Evolutionary conservation across 2,797 vertebrate genomes (phyloP), one percentile per base, ranked within the genome.

Genomic region (Pampus argenteus): DNA sequence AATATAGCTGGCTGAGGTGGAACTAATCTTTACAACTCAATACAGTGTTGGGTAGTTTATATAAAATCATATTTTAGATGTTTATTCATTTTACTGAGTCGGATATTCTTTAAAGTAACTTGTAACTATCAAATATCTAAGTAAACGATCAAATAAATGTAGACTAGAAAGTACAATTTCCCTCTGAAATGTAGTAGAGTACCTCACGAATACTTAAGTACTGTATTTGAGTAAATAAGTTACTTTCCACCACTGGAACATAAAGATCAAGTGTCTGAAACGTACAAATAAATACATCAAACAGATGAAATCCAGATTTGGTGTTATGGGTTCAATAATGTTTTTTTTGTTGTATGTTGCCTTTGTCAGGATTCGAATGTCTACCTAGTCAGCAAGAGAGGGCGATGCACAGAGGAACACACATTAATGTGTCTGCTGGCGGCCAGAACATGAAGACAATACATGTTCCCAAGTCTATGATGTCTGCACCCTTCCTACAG

Each of bases 401-500:
- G 17, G 65, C 71, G 44, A 40, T 25, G 22, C 57, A 56, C 55
- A 81, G 68, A 76, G 71, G 31, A 78, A 47, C 64, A 42, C 85
- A 78, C 69, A 56, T 70, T 2, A 84, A 76, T 5, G 14, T 54
- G 13, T 67, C 66, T 48, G 61, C 78, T 42, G 86, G 83, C 47
- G 57, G 23, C 48, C 90, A 88, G 52, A 87, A 88, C 49, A 74
- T 92, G 77, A 91, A 91, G 79, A 91, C 80, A 5, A 60, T 92
- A 65, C 84, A 91, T 57, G 78, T 93, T 45, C 83, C 93, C 56
- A 93, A 89, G 74, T 87, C 92, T 56, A 73, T 91, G 87, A 89
- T 81, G 83, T 90, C 90, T 71, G 66, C 84, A 2, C 79, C 89
- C 60, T 94, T 94, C 83, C 81, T 95, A 68, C 90, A 95, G 93